Evolutionary conservation across 2,113 vertebrate species (phyloP), one percentile per base, ranked within the genome.

Genomic region (Dasyprocta punctata): DNA sequence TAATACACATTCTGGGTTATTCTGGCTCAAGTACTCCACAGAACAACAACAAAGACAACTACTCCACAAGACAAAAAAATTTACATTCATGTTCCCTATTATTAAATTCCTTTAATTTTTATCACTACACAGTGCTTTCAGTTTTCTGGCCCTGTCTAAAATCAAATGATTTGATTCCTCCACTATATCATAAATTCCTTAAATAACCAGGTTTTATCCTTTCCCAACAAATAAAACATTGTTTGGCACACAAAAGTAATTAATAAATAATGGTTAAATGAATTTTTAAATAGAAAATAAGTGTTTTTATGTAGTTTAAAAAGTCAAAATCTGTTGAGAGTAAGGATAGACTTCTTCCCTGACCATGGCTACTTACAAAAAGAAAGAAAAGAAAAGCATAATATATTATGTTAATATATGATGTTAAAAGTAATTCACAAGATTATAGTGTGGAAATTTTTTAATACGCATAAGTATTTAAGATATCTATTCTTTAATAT

Each of bases 351-450:
- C 28, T 69, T 58, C 60, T 69, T 93, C 41, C 41, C 71, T 19
- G 36, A 75, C 33, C 54, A 75, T 65, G 0, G 7, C 12, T 73
- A 88, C 61, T 86, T 56, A 82, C 33, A 61, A 69, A 63, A 87
- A 82, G 33, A 10, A 30, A 63, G 4, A 63, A 12, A 63, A 63
- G 28, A 28, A 28, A 56, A 56, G 54, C 4, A 17, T 5, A 58
- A 58, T 20, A 54, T 71, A 81, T 5, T 85, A 61, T 60, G 36
- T 54, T 54, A 54, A 3, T 54, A 54, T 54, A 54, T 47, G 17
- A 81, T 47, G 24, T 49, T 81, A 90, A 86, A 61, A 47, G 41
- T n/a, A 86, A 96, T 49, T 84, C 86, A 96, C 86, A 88, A 89
- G 78, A 86, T 54, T 38, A 9, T 10, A 4, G 0, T 65, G 7